Evolutionary conservation across 2,113 vertebrate genomes (phyloP).

Genomic region (Aegotheles bennettii): DNA sequence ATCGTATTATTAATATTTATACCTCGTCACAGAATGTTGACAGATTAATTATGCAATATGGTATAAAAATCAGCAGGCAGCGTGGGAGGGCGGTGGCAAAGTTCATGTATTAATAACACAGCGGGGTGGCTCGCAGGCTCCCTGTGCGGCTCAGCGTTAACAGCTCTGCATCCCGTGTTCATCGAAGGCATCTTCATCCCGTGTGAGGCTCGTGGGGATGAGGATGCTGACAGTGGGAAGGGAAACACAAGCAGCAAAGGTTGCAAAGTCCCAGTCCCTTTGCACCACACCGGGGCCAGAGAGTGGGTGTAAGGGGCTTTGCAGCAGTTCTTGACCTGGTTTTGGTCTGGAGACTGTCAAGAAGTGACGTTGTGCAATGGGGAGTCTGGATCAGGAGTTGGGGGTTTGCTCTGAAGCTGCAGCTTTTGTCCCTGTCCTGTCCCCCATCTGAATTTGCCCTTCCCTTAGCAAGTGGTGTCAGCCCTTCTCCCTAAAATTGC

Average conservation of each 20-base stretch:
- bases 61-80: conserved; percentile 74
- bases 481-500: neutral
- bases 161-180: neutral
- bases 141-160: neutral
- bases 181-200: neutral
- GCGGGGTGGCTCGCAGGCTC: conserved; percentile 10
- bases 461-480: accelerated
- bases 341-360: neutral
- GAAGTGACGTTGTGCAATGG: neutral
- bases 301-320: neutral
- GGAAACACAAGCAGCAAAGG: neutral
- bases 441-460: neutral
- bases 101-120: conserved; percentile 73
- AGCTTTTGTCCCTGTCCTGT: neutral
- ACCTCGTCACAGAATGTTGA: conserved; percentile 77
- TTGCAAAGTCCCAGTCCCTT: neutral
- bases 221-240: neutral
- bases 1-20: conserved; percentile 84
- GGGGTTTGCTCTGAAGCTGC: neutral
- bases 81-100: conserved; percentile 62
- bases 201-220: neutral
- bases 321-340: accelerated
- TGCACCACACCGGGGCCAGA: neutral
- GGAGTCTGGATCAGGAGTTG: neutral
- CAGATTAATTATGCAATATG: conserved; percentile 83